Percentiles rank a stretch among this genome's conserved stretches.
These are phyloP conservation scores for Alitta virens DNA, from an alignment of 2,888 invertebrate genomes.

Conservation along the genomic window DNA sequence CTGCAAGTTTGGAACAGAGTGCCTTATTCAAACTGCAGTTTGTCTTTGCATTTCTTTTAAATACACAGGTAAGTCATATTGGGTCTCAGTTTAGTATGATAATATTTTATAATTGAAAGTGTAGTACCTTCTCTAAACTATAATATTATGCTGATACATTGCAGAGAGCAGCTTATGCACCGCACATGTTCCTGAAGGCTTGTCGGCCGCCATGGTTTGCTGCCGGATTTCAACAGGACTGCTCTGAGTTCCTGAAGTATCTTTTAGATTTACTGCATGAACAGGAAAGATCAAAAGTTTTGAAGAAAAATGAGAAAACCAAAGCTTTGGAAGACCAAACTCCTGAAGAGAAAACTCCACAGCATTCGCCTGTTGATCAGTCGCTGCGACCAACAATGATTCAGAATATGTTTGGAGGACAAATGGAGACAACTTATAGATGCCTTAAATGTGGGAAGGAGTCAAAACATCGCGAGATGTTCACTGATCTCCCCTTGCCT, in stretches of 20 bases:
- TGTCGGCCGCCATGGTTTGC: constrained; percentile 77
- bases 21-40: constrained; percentile 9
- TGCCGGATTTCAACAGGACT: constrained; percentile 79
- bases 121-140: no score
- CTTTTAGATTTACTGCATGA: constrained; percentile 74
- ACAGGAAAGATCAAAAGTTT: constrained; percentile 61
- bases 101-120: no score
- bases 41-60: constrained; percentile 8
- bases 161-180: constrained; percentile 66
- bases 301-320: neutral
- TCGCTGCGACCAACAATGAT: constrained; percentile 57
- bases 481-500: constrained; percentile 68
- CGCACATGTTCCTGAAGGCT: constrained; percentile 69
- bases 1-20: constrained; percentile 48
- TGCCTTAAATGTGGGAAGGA: constrained; percentile 73
- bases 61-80: constrained; percentile 13
- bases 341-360: neutral
- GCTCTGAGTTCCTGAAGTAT: constrained; percentile 80
- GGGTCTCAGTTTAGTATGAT: no score
- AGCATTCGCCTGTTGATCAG: neutral
- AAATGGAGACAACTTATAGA: constrained; percentile 71
- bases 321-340: neutral
- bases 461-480: constrained; percentile 74
- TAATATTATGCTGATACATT: no score
- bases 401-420: constrained; percentile 76